phyloP scores from a whole-genome alignment of 2,113 vertebrate species.

The Lonchura striata region DNA sequence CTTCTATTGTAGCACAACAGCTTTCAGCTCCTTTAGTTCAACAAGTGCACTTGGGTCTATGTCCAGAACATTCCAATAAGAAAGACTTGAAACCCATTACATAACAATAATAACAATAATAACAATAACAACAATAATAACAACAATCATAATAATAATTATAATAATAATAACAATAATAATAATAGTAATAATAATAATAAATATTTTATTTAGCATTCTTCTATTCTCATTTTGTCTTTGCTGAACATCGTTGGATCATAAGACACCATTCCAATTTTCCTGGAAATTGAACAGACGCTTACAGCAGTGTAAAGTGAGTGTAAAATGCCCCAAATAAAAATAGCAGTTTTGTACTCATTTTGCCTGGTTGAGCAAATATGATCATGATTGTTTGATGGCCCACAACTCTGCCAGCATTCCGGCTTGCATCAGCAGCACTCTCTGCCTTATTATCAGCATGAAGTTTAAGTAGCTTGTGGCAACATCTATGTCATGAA shows the following conservation, averaged over 20 bases:
- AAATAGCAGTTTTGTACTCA: background rate
- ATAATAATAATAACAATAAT: background rate
- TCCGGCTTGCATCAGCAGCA: background rate
- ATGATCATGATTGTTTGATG: background rate
- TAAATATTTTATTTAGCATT: background rate
- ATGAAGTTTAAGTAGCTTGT: background rate
- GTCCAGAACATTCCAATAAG: background rate
- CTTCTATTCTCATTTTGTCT: background rate
- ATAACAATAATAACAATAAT: background rate
- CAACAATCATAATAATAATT: background rate
- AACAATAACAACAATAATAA: no score
- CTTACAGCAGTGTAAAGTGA: background rate
- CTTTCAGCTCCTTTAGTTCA: background rate
- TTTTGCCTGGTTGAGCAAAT: constrained; percentile 22
- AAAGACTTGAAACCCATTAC: background rate
- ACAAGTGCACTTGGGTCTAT: background rate
- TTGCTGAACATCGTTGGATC: background rate
- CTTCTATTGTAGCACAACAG: background rate
- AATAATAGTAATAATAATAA: background rate
- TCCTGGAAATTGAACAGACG: background rate
- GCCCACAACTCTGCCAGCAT: background rate
- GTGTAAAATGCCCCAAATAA: constrained; percentile 7
- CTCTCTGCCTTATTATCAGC: background rate
- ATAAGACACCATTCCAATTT: background rate
- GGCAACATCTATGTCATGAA: background rate